These are phyloP conservation scores for Rhadinocentrus ornatus DNA, from an alignment of 2,797 vertebrate genomes.

Conservation along the genomic window DNA sequence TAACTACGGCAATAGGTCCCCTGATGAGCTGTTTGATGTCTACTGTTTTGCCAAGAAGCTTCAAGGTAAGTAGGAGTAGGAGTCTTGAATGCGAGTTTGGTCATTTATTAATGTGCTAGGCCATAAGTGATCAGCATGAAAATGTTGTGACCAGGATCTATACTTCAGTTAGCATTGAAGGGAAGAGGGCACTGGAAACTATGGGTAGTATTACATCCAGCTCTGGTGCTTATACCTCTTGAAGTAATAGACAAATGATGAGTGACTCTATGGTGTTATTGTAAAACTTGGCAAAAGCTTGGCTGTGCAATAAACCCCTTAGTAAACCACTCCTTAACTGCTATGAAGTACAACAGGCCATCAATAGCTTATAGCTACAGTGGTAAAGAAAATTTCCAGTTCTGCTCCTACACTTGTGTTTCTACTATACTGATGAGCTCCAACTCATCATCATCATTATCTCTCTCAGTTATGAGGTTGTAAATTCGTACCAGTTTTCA, in stretches of 20 bases:
- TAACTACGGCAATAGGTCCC: constrained; percentile 90
- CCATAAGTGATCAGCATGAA: constrained; percentile 24
- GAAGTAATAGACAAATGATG: background rate
- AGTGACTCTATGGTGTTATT: constrained; percentile 31
- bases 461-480: background rate
- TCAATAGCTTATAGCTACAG: background rate
- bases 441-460: background rate
- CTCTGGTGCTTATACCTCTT: background rate
- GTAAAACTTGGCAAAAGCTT: constrained; percentile 13
- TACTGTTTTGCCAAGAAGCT: constrained; percentile 92
- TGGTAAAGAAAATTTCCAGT: background rate
- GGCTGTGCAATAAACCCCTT: no score
- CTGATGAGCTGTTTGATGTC: constrained; percentile 90
- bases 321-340: no score
- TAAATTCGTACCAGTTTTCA: background rate
- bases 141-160: constrained; percentile 45
- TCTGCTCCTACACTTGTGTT: background rate
- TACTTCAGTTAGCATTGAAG: constrained; percentile 33
- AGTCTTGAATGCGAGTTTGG: constrained; percentile 43
- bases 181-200: constrained; percentile 10
- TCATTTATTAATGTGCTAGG: constrained; percentile 41
- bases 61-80: constrained; percentile 84
- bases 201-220: background rate
- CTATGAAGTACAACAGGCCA: background rate
- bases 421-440: background rate